Percentiles rank a stretch among this genome's conserved stretches.
Evolutionary conservation across 2,113 vertebrate species (phyloP).

Genomic region (Erythrolamprus reginae): DNA sequence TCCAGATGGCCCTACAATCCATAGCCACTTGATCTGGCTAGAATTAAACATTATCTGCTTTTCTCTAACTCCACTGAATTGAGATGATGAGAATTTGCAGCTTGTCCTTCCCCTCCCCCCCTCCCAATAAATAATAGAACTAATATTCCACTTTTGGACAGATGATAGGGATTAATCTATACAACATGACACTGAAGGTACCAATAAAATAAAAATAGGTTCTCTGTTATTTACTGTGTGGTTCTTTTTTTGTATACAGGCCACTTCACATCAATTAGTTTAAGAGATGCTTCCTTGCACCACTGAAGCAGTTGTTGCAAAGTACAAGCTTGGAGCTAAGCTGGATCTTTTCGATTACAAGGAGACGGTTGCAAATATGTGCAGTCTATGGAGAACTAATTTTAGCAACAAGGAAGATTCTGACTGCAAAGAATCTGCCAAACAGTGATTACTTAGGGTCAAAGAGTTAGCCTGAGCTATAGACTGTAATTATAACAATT

Average conservation of each 20-base stretch:
- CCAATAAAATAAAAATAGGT: neutral
- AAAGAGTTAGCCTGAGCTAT: neutral
- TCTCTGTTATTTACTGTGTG: neutral
- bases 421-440: neutral
- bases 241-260: neutral
- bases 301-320: neutral
- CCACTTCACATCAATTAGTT: neutral
- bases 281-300: neutral
- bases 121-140: fast-evolving
- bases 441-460: neutral
- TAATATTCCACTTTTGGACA: fast-evolving
- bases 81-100: neutral
- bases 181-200: fast-evolving
- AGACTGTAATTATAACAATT: conserved; percentile 6
- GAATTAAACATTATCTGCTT: neutral
- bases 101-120: neutral
- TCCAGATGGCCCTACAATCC: neutral
- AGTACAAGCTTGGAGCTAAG: fast-evolving
- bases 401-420: neutral
- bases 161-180: neutral
- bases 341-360: conserved; percentile 19
- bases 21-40: neutral
- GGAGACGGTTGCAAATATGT: conserved; percentile 1
- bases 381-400: conserved; percentile 1
- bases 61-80: fast-evolving